phyloP scores from a whole-genome alignment of 23 tunicate species.

The Halocynthia aurantium region DNA sequence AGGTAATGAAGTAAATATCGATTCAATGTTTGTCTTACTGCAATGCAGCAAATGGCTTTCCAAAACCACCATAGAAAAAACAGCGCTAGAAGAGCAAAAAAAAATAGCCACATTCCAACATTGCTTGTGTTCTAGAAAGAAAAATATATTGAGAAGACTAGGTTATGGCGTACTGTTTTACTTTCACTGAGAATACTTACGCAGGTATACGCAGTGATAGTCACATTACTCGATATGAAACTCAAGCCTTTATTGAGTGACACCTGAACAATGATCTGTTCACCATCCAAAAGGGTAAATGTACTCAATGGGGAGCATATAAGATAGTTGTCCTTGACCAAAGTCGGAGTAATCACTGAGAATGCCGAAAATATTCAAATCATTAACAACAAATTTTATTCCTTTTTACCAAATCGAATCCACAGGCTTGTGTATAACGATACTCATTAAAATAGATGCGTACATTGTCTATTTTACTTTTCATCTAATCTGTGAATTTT shows the following conservation, averaged over 20 bases:
- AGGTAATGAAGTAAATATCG: slow-evolving; percentile 6
- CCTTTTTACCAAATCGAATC: too few species aligned
- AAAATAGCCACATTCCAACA: slow-evolving; percentile 12
- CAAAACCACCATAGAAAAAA: slow-evolving; percentile 66
- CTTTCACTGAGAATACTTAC: slow-evolving; percentile 28
- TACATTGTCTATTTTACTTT: too few species aligned
- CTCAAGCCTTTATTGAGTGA: slow-evolving; percentile 70
- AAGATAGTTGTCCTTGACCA: slow-evolving; percentile 18
- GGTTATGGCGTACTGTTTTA: not conserved
- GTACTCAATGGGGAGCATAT: slow-evolving; percentile 44
- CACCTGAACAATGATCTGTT: slow-evolving; percentile 54
- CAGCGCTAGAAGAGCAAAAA: slow-evolving; percentile 17
- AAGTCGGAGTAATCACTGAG: slow-evolving; percentile 49
- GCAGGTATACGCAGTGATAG: slow-evolving; percentile 48
- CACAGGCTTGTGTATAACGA: too few species aligned
- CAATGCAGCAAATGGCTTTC: slow-evolving; percentile 44
- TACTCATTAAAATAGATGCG: too few species aligned
- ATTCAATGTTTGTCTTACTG: not conserved
- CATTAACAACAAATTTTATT: too few species aligned
- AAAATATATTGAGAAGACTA: not conserved
- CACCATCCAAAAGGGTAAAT: slow-evolving; percentile 20
- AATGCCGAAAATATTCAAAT: not conserved
- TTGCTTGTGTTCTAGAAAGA: not conserved
- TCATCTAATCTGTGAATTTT: too few species aligned
- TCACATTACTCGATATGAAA: slow-evolving; percentile 79